A percentile compares a stretch with the other conserved stretches of the same genome.
Evolutionary conservation across 1,140 invertebrate species (phyloP).

Genomic region (Patella vulgata): DNA sequence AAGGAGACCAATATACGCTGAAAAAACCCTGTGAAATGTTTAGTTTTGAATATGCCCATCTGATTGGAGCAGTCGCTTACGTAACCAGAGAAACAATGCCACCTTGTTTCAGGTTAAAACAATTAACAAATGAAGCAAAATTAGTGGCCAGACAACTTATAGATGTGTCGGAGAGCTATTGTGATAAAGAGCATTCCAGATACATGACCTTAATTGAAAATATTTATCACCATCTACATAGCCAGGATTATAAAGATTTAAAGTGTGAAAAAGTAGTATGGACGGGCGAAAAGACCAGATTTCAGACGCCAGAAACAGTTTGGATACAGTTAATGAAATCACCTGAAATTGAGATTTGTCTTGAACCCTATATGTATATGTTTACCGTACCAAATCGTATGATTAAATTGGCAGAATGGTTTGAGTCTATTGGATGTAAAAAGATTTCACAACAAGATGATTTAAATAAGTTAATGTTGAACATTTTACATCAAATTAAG

Average conservation of each 20-base stretch:
- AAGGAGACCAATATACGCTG: too few relatives aligned
- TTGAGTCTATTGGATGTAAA: constrained; percentile 9
- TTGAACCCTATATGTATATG: constrained; percentile 34
- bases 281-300: constrained; percentile 32
- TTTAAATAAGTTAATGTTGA: constrained; percentile 8
- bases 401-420: constrained; percentile 14
- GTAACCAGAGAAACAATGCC: not conserved
- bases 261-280: constrained; percentile 8
- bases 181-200: too few relatives aligned
- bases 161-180: too few relatives aligned
- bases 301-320: constrained; percentile 14
- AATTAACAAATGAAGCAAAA: too few relatives aligned
- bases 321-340: constrained; percentile 1
- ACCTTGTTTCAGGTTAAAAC: not conserved
- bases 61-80: not conserved
- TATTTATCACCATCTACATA: too few relatives aligned
- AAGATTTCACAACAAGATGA: constrained; percentile 8
- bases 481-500: constrained; percentile 14
- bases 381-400: constrained; percentile 17
- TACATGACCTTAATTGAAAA: too few relatives aligned
- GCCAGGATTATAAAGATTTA: not conserved
- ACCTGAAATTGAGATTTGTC: constrained; percentile 19
- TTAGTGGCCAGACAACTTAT: too few relatives aligned
- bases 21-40: not conserved
- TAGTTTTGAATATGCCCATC: not conserved